phyloP scores from a whole-genome alignment of 2,113 vertebrate genomes.

The Cyphomyrus plagiostoma region DNA sequence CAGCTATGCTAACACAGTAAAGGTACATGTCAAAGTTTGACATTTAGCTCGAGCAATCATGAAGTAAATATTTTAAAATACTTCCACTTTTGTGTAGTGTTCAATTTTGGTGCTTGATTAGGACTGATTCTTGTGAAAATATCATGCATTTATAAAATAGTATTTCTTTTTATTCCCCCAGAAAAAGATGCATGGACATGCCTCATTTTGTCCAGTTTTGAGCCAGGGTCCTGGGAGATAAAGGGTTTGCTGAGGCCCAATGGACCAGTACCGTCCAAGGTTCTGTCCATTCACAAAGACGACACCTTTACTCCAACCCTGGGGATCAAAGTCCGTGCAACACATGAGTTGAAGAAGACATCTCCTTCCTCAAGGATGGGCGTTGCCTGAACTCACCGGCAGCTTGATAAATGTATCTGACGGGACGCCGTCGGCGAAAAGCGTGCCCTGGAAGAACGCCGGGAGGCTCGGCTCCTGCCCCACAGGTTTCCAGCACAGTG shows the following conservation, averaged over 20 bases:
- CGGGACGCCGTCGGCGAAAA: conserved; percentile 59
- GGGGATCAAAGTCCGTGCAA: background rate
- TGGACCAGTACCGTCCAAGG: conserved; percentile 82
- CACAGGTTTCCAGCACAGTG: conserved; percentile 57
- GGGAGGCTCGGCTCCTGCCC: conserved; percentile 55
- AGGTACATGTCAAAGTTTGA: background rate
- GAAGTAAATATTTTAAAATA: background rate
- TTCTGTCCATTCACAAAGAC: conserved; percentile 81
- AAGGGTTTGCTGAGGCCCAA: conserved; percentile 81
- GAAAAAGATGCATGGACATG: conserved; percentile 32
- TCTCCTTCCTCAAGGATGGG: background rate
- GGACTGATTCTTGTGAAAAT: background rate
- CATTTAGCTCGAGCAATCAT: background rate
- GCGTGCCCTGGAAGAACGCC: conserved; percentile 68
- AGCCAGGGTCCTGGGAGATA: conserved; percentile 83
- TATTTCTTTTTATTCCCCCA: no score
- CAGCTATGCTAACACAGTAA: background rate
- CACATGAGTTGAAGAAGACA: background rate
- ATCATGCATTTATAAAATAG: background rate
- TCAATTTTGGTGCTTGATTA: background rate
- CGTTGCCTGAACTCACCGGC: conserved; percentile 52
- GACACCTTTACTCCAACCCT: conserved; percentile 87
- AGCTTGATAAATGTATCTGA: conserved; percentile 80
- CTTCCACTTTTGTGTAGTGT: background rate
- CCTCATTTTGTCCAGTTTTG: conserved; percentile 74